Conservation (phyloP, 2,797 vertebrate genomes). For the Dromococcyx pavoninus region DNA sequence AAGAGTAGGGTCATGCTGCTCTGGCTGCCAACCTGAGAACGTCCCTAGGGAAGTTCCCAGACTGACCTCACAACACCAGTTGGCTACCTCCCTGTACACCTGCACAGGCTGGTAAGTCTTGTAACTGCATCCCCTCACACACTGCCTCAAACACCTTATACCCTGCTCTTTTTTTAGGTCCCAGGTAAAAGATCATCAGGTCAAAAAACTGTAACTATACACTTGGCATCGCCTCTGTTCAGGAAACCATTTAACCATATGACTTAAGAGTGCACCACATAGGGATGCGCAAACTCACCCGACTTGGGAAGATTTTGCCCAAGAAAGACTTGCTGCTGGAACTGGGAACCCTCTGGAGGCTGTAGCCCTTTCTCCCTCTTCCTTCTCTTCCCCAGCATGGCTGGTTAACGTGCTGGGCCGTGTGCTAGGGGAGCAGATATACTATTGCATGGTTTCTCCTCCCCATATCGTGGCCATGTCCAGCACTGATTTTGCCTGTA, state of each 20-base stretch:
- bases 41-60: neutral
- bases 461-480: neutral
- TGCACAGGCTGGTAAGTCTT: neutral
- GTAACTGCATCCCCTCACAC: rapidly evolving
- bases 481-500: neutral
- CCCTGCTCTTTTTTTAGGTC: neutral
- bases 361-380: neutral
- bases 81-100: neutral
- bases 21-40: neutral
- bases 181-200: neutral
- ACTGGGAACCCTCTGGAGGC: neutral
- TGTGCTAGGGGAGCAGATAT: slow-evolving; percentile 32
- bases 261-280: neutral
- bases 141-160: neutral
- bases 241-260: neutral
- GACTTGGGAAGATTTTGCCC: neutral
- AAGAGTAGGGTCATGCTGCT: neutral
- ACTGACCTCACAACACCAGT: rapidly evolving
- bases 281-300: neutral
- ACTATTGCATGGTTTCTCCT: neutral
- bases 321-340: rapidly evolving
- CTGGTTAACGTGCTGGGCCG: neutral
- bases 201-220: neutral
- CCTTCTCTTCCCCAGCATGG: neutral
- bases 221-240: neutral